Base-by-base conservation (phyloP, 2,888 invertebrate species). In the Acrobasis suavella region DNA sequence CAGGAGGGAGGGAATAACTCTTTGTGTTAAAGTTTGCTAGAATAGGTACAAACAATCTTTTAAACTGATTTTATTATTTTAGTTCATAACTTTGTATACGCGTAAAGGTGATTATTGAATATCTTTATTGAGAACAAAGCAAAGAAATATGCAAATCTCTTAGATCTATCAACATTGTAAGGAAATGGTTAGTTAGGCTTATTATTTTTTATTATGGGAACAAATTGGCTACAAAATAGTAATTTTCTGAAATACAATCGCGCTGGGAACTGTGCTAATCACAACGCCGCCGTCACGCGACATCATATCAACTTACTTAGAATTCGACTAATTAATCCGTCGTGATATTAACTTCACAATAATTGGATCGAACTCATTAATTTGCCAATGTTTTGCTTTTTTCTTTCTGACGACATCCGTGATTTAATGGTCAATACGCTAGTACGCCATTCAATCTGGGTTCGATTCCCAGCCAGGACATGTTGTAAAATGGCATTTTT, bases 261-360 rank as follows among this genome's bases (percentile, higher is more conserved):
- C 49, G 72, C 72, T 78, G 82, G 75, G 79, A 82, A 78, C 73
- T 68, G 68, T 71, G 69, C 71, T 73, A 70, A 72, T 74, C 69
- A 73, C 71, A 66, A 63, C 51, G 66, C 56, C 50, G 66, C 56
- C 72, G 76, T 77, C 83, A 82, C 80, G 83, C 79, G 72, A 82
- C 42, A 58, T 60, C 16, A 68, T 68, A 65, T 67, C 64, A 56
- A 55, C 49, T 50, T 62, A 62, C 62, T 62, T 17, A 50, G 62
- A 62, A 55, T 55, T 62, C 12, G n/a, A 49, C 49, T 55, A 55
- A 62, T 62, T 62, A 55, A 55, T 55, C 9, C 17, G 38, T n/a
- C 52, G n/a, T 51, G 9, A 51, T 42, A 38, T 51, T 39, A 16
- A 37, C 49, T 38, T 56, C 14, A 42, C 42, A 16, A 56, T 38